Evolutionary conservation across 2,113 vertebrate species (phyloP), one percentile per base, ranked within the genome.

Genomic region (Plecturocebus donacophilus): DNA sequence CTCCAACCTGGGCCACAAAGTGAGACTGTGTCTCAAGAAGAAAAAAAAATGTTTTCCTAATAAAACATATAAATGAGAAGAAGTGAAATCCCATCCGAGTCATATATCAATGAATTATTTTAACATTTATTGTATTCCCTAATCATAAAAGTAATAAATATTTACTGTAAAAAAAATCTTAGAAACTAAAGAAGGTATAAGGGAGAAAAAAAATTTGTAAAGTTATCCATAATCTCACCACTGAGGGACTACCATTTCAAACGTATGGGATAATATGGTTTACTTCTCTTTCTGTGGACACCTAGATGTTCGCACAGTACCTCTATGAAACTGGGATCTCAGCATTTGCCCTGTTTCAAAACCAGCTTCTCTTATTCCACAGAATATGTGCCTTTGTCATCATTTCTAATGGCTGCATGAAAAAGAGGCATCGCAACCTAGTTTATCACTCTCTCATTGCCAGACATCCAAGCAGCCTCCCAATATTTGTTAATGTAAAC

Each of bases 121-220:
- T 76, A 91, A 87, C 20, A 30, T 40, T 47, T 73, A 49, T 87
- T 87, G 30, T 25, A 84, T 84, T 73, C 58, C 87, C n/a, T 91
- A 87, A 45, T 83, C 66, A 90, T 96, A 45, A 90, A 94, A 84
- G 16, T 90, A 71, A 90, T 88, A 92, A 83, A 56, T 85, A 90
- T n/a, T 91, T 58, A n/a, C 52, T 58, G n/a, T 54, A 68, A 80
- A 93, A 94, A 79, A 68, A 45, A 49, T 38, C 13, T 21, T 27
- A 83, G 14, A 84, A 79, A 88, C 12, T 23, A 79, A 30, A 87
- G 14, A 73, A 73, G 77, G 17, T 23, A 73, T 52, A 95, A 64
- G 77, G 49, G 23, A 52, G 35, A n/a, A 71, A 91, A 91, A 79
- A 73, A 68, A 58, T 21, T n/a, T n/a, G n/a, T 13, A 85, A 92